Evolutionary conservation across 2,888 invertebrate species (phyloP), one percentile per base, ranked within the genome.

Genomic region (Aspidiotus destructor): DNA sequence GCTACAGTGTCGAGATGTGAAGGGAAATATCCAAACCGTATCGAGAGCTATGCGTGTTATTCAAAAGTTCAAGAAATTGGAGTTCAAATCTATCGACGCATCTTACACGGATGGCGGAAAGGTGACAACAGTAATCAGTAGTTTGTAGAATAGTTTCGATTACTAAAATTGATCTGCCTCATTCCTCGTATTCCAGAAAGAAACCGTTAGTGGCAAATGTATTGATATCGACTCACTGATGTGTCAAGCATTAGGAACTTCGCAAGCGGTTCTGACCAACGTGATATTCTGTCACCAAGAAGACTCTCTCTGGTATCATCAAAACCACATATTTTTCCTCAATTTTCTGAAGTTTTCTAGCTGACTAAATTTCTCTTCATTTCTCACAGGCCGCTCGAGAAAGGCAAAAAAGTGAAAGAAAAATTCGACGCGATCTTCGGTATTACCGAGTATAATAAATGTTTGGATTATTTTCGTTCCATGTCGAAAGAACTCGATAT

Each of bases 261-360:
- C 97, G 0, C 92, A 92, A 76, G 86, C 98, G 0, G 92, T 99
- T 70, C 80, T 99, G 69, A 94, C 93, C 75, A 90, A 93, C 77
- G 99, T 99, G 0, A 88, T 99, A 73, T 97, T 99, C 78, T 99
- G 99, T 75, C 99, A 99, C 77, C 99, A 99, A 83, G 99, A 99
- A 78, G 95, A 99, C 73, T 88, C 95, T 0, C 87, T 87, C 75
- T 99, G 99, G 85, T 82, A 73, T 28, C 28, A 28, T 28, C 28
- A 28, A 28, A 28, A 28, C 28, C 5, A 5, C 1, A 28, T 28
- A 28, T 28, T 28, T 28, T 28, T 28, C 28, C 15, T 52, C 52
- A 5, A 3, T 52, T 11, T 1, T 52, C 15, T 52, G 2, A n/a
- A 52, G 15, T 52, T 17, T 53, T 41, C 7, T 41, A 42, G 28